Evolutionary conservation across 2,113 vertebrate genomes (phyloP).

Genomic region (Callocephalon fimbriatum): DNA sequence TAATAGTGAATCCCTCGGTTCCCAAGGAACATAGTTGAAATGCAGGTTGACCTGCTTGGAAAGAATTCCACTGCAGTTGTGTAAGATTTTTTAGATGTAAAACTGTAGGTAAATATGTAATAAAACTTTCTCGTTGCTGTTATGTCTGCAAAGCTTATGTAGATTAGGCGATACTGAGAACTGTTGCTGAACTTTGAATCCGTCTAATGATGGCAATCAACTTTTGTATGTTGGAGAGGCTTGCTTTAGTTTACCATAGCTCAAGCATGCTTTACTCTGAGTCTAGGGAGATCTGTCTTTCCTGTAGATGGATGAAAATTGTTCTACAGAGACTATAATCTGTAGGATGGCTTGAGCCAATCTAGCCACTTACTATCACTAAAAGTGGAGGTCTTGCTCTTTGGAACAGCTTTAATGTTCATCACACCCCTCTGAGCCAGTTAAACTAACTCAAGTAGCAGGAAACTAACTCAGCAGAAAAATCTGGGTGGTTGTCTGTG

Average conservation of each 20-base stretch:
- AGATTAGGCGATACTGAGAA: not conserved
- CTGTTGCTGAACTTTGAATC: not conserved
- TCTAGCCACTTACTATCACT: not conserved
- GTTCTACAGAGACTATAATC: not conserved
- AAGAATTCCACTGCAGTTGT: not conserved
- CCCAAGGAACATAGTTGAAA: not conserved
- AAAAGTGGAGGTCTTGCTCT: not conserved
- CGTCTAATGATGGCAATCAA: not conserved
- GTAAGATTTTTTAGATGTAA: not conserved
- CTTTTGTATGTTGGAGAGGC: not conserved
- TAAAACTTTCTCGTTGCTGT: not conserved
- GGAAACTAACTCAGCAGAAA: not conserved
- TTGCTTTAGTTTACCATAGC: not conserved
- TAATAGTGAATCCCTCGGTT: accelerated
- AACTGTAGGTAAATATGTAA: not conserved
- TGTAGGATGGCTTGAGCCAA: not conserved
- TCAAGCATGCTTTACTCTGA: not conserved
- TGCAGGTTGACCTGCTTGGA: not conserved
- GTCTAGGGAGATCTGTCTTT: not conserved
- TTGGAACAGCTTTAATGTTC: not conserved
- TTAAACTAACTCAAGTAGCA: not conserved
- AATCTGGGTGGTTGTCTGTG: not conserved
- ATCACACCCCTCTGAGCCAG: not conserved
- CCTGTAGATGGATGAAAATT: not conserved
- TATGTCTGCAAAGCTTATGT: not conserved